Percentiles rank a stretch among this genome's conserved stretches.
These are phyloP conservation scores for Oxycera nigricornis DNA, from an alignment of 2,888 invertebrate genomes.

Conservation along the genomic window DNA sequence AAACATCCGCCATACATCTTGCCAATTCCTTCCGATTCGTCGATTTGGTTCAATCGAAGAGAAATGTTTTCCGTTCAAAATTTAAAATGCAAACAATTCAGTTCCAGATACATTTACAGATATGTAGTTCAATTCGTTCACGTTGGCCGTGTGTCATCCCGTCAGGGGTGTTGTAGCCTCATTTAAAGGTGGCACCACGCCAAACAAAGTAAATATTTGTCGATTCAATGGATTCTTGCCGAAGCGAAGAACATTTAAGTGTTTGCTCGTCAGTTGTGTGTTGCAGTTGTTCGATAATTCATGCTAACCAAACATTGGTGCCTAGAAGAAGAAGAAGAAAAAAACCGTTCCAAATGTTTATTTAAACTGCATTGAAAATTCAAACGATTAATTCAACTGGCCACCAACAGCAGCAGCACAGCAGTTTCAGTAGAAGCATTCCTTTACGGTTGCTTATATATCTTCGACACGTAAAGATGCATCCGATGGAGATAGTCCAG, in stretches of 20 bases:
- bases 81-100: conserved; percentile 7
- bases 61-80: conserved; percentile 3
- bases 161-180: no score
- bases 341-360: conserved; percentile 25
- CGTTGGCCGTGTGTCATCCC: neutral
- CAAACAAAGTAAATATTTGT: conserved; percentile 32
- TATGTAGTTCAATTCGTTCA: no score
- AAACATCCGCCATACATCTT: no score
- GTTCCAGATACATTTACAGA: conserved; percentile 19
- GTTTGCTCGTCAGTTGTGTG: neutral
- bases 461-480: no score
- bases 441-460: no score
- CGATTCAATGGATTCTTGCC: neutral
- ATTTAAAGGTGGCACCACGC: conserved; percentile 24
- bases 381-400: conserved; percentile 12
- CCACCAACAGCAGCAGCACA: no score
- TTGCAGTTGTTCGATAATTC: conserved; percentile 1
- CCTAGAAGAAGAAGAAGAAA: no score
- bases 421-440: no score
- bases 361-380: conserved; percentile 17
- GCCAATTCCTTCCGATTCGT: neutral
- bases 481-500: neutral
- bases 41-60: neutral
- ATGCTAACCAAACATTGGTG: conserved; percentile 22
- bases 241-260: no score